Conservation (phyloP, 2,797 vertebrate species). For the Pantherophis vulpinus region DNA sequence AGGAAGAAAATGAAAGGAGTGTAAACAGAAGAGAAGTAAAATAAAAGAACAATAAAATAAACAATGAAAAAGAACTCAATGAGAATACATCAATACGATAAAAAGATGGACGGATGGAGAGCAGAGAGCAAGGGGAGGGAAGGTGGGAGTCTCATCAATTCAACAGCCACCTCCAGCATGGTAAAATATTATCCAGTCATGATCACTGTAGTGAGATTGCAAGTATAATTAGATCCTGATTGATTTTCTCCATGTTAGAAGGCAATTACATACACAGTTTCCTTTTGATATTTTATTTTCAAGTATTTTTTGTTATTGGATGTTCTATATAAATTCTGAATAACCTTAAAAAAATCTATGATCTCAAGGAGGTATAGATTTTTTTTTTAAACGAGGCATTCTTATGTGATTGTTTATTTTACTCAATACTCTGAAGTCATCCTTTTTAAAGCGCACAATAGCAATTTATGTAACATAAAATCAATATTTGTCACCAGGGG, state of each 20-base stretch:
- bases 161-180: neutral
- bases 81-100: neutral
- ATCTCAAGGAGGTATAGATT: neutral
- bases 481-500: neutral
- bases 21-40: neutral
- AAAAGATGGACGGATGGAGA: neutral
- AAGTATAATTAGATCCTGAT: neutral
- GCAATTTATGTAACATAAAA: neutral
- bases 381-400: neutral
- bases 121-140: neutral
- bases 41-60: neutral
- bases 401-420: neutral
- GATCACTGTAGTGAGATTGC: neutral
- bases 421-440: neutral
- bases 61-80: neutral
- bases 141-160: neutral
- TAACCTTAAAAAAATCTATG: neutral
- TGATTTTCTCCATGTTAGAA: neutral
- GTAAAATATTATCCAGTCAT: neutral
- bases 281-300: neutral
- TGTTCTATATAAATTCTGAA: neutral
- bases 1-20: neutral
- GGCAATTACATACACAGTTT: neutral
- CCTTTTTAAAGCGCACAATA: neutral
- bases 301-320: neutral